phyloP scores from a whole-genome alignment of 2,888 invertebrate genomes.

The Heliconius erato region DNA sequence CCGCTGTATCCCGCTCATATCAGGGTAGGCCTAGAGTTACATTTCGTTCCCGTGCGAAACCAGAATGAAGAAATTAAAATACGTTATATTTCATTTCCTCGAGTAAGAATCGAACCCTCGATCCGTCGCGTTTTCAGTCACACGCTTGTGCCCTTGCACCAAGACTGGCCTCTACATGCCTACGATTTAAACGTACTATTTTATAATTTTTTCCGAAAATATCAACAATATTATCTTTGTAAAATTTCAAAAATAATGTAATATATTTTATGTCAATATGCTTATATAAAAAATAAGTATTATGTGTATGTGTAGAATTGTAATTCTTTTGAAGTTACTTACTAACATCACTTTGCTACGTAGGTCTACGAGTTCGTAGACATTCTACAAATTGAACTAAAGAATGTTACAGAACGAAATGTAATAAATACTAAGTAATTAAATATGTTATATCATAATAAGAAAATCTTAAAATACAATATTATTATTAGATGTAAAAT shows the following conservation, averaged over 20 bases:
- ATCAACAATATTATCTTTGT: neutral
- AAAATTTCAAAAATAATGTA: neutral
- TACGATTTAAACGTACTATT: neutral
- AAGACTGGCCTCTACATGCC: too few relatives aligned
- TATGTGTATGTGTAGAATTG: neutral
- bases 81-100: too few relatives aligned
- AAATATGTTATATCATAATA: too few relatives aligned
- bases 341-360: neutral
- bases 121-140: too few relatives aligned
- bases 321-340: neutral
- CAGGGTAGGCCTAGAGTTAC: too few relatives aligned
- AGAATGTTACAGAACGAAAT: neutral
- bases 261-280: neutral
- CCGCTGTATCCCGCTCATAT: too few relatives aligned
- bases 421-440: neutral
- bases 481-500: too few relatives aligned
- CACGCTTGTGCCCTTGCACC: too few relatives aligned
- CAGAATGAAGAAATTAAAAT: too few relatives aligned
- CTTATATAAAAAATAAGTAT: neutral
- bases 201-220: neutral
- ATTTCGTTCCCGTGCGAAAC: too few relatives aligned
- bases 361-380: slow-evolving; percentile 5
- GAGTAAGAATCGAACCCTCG: too few relatives aligned
- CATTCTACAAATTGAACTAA: neutral
- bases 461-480: too few relatives aligned